These are phyloP conservation scores for Drosophila repleta DNA, from an alignment of 1,140 invertebrate species.

Conservation along the genomic window DNA sequence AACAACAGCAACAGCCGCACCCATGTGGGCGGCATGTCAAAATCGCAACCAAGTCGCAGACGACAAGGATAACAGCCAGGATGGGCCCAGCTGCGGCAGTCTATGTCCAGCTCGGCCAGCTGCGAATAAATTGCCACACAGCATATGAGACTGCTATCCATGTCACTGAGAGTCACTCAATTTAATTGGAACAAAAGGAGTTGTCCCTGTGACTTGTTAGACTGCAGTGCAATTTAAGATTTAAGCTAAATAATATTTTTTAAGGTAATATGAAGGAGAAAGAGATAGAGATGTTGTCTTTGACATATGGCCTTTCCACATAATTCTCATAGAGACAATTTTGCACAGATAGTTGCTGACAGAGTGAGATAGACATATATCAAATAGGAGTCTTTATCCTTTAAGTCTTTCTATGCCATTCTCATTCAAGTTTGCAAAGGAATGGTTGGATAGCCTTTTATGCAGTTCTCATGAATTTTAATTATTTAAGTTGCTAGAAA, in stretches of 20 bases:
- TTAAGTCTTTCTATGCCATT: too few species aligned
- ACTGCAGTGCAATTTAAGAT: not conserved
- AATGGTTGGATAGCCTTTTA: too few species aligned
- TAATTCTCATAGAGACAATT: too few species aligned
- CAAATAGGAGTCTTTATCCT: too few species aligned
- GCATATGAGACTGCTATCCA: slow-evolving; percentile 15
- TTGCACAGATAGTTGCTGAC: too few species aligned
- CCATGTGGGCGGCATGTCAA: slow-evolving; percentile 57
- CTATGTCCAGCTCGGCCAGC: slow-evolving; percentile 24
- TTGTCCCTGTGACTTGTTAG: not conserved
- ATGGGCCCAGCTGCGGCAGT: slow-evolving; percentile 42
- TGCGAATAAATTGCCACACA: slow-evolving; percentile 23
- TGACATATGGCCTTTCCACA: too few species aligned
- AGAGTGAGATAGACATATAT: too few species aligned
- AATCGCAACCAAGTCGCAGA: slow-evolving; percentile 72
- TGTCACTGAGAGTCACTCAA: slow-evolving; percentile 54
- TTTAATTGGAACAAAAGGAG: slow-evolving; percentile 53
- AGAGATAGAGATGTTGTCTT: too few species aligned
- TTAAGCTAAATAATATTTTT: not conserved
- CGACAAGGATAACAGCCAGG: slow-evolving; percentile 61
- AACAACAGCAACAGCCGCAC: slow-evolving; percentile 31
- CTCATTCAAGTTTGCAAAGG: too few species aligned
- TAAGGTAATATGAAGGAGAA: too few species aligned
- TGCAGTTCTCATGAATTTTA: too few species aligned
- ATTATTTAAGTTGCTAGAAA: too few species aligned